Conservation (phyloP, 2,888 invertebrate species). For the Zygogramma bicolorata region DNA sequence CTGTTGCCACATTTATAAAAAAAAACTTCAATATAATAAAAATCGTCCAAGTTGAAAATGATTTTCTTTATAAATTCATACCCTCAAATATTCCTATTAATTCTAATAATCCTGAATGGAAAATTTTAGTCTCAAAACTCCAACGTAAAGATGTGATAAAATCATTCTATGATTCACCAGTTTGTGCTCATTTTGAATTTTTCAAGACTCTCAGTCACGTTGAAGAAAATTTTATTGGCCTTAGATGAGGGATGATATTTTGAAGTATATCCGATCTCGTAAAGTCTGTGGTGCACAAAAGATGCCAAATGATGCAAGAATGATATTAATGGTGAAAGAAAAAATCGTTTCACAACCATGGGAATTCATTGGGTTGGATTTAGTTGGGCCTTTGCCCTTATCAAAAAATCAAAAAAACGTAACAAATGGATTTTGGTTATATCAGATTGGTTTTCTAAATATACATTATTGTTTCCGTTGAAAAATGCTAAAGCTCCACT, state of each 20-base stretch:
- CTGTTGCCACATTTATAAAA: no score
- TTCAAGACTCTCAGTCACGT: slow-evolving; percentile 40
- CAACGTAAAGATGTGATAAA: slow-evolving; percentile 34
- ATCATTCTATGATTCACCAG: slow-evolving; percentile 39
- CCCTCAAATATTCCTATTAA: slow-evolving; percentile 18
- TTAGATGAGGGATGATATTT: slow-evolving; percentile 39
- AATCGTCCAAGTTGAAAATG: no score
- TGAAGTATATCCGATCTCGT: slow-evolving; percentile 37
- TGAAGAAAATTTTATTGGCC: slow-evolving; percentile 46
- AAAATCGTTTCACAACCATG: slow-evolving; percentile 37
- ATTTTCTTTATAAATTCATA: slow-evolving; percentile 6
- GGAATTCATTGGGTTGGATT: slow-evolving; percentile 27
- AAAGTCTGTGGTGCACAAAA: slow-evolving; percentile 46
- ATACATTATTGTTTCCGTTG: neutral
- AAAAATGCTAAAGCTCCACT: neutral
- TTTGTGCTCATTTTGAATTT: slow-evolving; percentile 44
- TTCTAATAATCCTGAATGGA: slow-evolving; percentile 43
- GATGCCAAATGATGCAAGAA: slow-evolving; percentile 14
- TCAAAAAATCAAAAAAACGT: neutral
- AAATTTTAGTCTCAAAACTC: slow-evolving; percentile 43
- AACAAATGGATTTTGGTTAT: neutral
- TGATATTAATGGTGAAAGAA: slow-evolving; percentile 32
- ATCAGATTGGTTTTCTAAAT: neutral
- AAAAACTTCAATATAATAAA: no score
- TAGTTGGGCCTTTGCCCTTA: neutral